phyloP scores from a whole-genome alignment of 2,113 vertebrate genomes.

The Mohoua ochrocephala region DNA sequence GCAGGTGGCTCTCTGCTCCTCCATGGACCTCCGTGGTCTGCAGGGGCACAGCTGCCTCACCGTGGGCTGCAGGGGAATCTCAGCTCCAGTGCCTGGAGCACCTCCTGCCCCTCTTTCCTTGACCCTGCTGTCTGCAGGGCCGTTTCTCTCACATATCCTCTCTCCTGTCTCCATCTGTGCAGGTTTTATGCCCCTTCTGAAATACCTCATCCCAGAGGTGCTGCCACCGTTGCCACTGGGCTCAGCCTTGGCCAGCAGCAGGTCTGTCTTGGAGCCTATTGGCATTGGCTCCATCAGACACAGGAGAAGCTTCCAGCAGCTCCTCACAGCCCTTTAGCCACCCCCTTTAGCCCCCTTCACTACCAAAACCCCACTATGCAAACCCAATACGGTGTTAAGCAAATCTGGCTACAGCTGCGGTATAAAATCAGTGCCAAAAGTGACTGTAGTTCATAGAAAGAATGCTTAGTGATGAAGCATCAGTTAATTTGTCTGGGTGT shows the following conservation, averaged over 20 bases:
- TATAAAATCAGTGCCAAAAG: not conserved
- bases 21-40: not conserved
- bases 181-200: not conserved
- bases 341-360: accelerated
- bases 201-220: not conserved
- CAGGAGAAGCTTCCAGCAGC: not conserved
- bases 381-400: not conserved
- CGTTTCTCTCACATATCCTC: not conserved
- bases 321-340: not conserved
- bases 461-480: not conserved
- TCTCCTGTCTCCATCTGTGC: not conserved
- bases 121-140: not conserved
- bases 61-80: not conserved
- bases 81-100: not conserved
- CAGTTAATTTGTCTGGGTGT: not conserved
- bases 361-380: not conserved
- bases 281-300: not conserved
- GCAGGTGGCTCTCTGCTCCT: not conserved
- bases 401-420: not conserved
- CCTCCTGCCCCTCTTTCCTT: not conserved
- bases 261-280: not conserved
- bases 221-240: not conserved
- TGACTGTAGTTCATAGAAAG: not conserved
- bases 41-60: not conserved
- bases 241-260: not conserved